Evolutionary conservation across 2,888 invertebrate species (phyloP).

Genomic region (Diploptera punctata): DNA sequence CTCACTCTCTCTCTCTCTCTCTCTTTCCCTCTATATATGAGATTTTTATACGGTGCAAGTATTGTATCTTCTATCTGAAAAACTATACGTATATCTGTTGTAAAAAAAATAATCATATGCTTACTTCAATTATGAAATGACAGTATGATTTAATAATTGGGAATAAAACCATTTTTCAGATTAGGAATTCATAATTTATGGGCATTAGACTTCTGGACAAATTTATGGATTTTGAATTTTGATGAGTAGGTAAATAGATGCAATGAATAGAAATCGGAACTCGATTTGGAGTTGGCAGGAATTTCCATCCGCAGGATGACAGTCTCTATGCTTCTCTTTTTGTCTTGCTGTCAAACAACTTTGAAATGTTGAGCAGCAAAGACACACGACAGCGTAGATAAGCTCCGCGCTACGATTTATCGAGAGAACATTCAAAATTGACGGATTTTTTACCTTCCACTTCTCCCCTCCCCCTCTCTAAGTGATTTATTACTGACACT

Average conservation of each 20-base stretch:
- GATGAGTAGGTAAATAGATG: neutral
- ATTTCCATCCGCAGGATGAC: neutral
- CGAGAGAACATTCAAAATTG: slow-evolving; percentile 18
- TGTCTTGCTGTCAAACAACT: neutral
- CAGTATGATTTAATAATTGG: too few relatives aligned
- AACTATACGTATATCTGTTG: too few relatives aligned
- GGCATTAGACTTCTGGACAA: too few relatives aligned
- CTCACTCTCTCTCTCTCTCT: too few relatives aligned
- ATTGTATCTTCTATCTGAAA: too few relatives aligned
- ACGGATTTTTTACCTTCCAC: slow-evolving; percentile 19
- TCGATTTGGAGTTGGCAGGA: neutral
- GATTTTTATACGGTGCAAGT: too few relatives aligned
- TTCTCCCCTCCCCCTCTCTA: neutral
- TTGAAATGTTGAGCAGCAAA: neutral
- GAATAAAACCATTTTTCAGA: too few relatives aligned
- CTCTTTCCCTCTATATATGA: too few relatives aligned
- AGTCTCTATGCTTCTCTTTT: neutral
- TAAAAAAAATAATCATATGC: too few relatives aligned
- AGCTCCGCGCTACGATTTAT: slow-evolving; percentile 4
- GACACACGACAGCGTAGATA: neutral
- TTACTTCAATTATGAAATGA: too few relatives aligned
- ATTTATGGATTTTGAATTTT: too few relatives aligned
- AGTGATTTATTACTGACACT: slow-evolving; percentile 30
- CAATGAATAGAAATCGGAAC: neutral
- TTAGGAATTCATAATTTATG: too few relatives aligned